Evolutionary conservation across 1,140 invertebrate genomes (phyloP), one percentile per base, ranked within the genome.

Genomic region (Panagrolaimus sp.): DNA sequence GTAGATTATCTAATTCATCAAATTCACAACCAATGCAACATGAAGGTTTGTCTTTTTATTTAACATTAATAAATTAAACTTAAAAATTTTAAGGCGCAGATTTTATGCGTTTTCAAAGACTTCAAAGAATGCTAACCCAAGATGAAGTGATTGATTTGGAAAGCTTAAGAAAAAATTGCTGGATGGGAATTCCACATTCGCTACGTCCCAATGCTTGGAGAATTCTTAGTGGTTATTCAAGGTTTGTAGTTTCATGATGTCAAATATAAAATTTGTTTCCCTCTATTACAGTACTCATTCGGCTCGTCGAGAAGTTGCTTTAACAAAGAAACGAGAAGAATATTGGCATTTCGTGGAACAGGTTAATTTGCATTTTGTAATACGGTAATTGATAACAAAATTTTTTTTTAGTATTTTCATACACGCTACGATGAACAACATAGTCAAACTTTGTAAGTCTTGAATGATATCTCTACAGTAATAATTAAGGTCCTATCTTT

Each of bases 311-410:
- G 88, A 90, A 74, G 47, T 73, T 32, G 86, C 91, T 15, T 83
- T 98, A 48, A 88, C 93, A 80, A 86, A 93, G 65, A 98, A 98
- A 84, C 87, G 95, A 26, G 89, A 92, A 63, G 94, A 97, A 82
- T 99, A 99, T 86, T 91, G 91, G 87, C 90, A 91, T 83, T 68
- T 62, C 6, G 67, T 62, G 4, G 28, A 24, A 45, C 64, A 66
- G 32, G 32, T 38, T n/a, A 38, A 2, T 38, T 4, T 38, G 32
- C 32, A 4, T 38, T 38, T 38, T n/a, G n/a, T 4, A 38, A 38
- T 38, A 38, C 32, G 7, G 32, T 38, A 38, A 38, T 38, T 7
- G 2, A 4, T 38, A 38, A 38, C 2, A 38, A 38, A 38, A 38
- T 38, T 38, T 38, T n/a, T n/a, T n/a, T 38, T 38, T 38, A 38